Base-by-base conservation (phyloP, 2,113 vertebrate species). In the Hippopotamus amphibius region DNA sequence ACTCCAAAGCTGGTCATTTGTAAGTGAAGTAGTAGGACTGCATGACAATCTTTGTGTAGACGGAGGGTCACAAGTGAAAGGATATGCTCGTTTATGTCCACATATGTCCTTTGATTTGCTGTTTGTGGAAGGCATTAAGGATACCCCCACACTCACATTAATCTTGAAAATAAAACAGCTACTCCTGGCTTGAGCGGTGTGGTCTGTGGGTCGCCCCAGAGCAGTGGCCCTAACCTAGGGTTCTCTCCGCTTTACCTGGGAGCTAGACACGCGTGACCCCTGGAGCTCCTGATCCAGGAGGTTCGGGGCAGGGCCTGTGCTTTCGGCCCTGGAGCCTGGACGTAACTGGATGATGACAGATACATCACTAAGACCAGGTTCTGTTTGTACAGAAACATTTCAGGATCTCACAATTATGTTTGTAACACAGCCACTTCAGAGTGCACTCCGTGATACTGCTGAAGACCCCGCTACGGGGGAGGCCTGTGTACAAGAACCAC, bases 291-390 rank as follows among this genome's bases (percentile, higher is more conserved):
- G 53, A 6, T 24, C 14, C 87, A 28, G 41, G 24, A n/a, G 50
- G n/a, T 80, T 82, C 17, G 13, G 81, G 69, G 15, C 65, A 81
- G 66, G 65, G 30, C 41, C 76, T 83, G 9, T 84, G 61, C 55
- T 83, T 65, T 37, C 65, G 37, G 63, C 95, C 88, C n/a, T 79
- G 33, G 88, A 82, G 72, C 72, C 71, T 50, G 9, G 65, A 95
- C 65, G 4, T 43, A 7, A 48, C 16, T 89, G 82, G 15, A 84
- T n/a, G 37, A 69, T 50, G 41, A 77, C 13, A 22, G 84, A 12
- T 53, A 68, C 43, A 74, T 61, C 74, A 43, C 53, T 22, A 48
- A 68, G 53, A 43, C 41, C 17, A 16, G 41, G 68, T 41, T 28
- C 19, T 53, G 4, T 92, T 92, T 63, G 14, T 72, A 63, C 33